Percentiles rank a stretch among this genome's conserved stretches.
Evolutionary conservation across 2,888 invertebrate species (phyloP).

Genomic region (Rhagonycha fulva): DNA sequence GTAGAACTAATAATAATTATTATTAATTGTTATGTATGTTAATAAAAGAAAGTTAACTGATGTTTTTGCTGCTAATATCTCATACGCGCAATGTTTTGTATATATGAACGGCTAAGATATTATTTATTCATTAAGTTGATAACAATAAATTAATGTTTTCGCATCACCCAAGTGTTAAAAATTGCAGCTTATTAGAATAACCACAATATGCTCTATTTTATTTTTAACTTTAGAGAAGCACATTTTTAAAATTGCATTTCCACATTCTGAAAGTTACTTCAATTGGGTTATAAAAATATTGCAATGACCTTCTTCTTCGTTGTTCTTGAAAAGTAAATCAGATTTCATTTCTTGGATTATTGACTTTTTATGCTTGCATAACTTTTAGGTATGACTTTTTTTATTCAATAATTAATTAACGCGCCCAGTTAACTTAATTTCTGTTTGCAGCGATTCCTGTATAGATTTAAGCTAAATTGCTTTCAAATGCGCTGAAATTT

Average conservation of each 20-base stretch:
- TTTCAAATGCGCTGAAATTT: no score
- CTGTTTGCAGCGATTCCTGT: no score
- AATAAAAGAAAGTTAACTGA: not conserved
- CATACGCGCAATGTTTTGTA: no score
- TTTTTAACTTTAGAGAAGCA: not conserved
- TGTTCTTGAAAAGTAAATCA: not conserved
- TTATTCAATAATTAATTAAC: no score
- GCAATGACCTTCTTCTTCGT: not conserved
- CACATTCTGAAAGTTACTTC: not conserved
- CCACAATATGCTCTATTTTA: not conserved
- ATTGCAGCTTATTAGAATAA: not conserved
- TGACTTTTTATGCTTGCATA: no score
- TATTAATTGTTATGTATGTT: not conserved
- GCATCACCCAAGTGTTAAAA: not conserved
- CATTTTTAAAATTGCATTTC: not conserved
- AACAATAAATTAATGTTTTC: not conserved
- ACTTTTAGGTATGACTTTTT: no score
- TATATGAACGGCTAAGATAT: not conserved
- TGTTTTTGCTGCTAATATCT: not conserved
- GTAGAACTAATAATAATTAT: not conserved
- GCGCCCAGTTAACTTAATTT: no score
- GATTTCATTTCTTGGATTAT: not conserved
- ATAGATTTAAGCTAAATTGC: no score
- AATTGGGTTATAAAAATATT: not conserved
- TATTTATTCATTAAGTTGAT: not conserved